Evolutionary conservation across 1,140 invertebrate species (phyloP).

Genomic region (Alviniconcha marisindica): DNA sequence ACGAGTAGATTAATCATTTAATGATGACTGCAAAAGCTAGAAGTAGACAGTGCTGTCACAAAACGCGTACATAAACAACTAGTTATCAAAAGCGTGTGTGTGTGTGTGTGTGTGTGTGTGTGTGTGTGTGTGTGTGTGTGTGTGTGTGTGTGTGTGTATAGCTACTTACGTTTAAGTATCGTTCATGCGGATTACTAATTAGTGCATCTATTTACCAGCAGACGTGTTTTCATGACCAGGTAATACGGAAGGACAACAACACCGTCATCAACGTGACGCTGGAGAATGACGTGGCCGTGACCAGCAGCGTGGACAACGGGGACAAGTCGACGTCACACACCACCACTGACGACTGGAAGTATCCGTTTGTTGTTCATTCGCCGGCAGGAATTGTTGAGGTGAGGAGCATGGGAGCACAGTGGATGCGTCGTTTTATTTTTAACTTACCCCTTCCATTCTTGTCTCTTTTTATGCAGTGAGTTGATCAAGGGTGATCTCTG

Average conservation of each 20-base stretch:
- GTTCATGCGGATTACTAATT: neutral
- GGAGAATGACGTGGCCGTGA: constrained; percentile 32
- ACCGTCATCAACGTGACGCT: constrained; percentile 25
- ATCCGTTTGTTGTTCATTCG: constrained; percentile 42
- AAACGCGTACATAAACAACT: no score
- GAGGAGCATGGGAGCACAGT: neutral
- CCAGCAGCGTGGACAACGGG: neutral
- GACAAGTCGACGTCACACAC: constrained; percentile 12
- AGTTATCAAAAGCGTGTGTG: no score
- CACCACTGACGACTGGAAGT: constrained; percentile 27
- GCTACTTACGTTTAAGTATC: no score
- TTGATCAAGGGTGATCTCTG: no score
- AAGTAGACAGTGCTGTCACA: no score
- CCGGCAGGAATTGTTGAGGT: constrained; percentile 43
- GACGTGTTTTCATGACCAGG: neutral
- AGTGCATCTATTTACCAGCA: no score
- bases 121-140: constrained; percentile 17
- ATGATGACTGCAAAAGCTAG: no score
- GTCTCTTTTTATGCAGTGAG: no score
- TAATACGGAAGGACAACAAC: constrained; percentile 6
- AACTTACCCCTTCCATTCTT: no score
- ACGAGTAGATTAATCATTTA: no score
- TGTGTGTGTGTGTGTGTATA: constrained; percentile 10
- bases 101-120: neutral
- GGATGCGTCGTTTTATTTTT: no score